phyloP scores from a whole-genome alignment of 2,113 vertebrate species.

The Hypanus sabinus region DNA sequence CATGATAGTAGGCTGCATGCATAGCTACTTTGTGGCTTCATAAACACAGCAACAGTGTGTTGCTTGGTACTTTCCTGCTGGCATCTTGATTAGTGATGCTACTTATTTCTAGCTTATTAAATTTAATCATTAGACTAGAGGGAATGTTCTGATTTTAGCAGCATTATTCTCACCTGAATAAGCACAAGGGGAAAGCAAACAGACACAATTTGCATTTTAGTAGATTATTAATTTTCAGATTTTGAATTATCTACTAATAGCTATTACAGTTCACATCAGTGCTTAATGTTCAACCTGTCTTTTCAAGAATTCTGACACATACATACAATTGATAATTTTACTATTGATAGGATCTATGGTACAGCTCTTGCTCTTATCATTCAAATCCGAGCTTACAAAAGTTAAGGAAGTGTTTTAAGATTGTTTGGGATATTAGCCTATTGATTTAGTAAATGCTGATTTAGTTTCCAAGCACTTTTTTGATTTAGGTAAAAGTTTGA shows the following conservation, averaged over 20 bases:
- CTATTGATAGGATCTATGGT: background rate
- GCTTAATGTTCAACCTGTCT: background rate
- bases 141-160: background rate
- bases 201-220: background rate
- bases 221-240: background rate
- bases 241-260: background rate
- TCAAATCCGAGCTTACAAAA: background rate
- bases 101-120: background rate
- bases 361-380: background rate
- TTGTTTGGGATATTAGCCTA: background rate
- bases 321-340: background rate
- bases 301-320: background rate
- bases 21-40: background rate
- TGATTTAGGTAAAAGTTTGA: background rate
- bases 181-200: background rate
- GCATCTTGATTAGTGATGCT: background rate
- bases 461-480: background rate
- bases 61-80: background rate
- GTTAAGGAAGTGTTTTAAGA: background rate
- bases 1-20: background rate
- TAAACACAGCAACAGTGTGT: background rate
- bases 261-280: background rate
- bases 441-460: background rate
- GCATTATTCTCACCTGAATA: background rate
- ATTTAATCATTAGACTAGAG: constrained; percentile 1